phyloP scores from a whole-genome alignment of 2,888 invertebrate species.

The Latheticus oryzae region DNA sequence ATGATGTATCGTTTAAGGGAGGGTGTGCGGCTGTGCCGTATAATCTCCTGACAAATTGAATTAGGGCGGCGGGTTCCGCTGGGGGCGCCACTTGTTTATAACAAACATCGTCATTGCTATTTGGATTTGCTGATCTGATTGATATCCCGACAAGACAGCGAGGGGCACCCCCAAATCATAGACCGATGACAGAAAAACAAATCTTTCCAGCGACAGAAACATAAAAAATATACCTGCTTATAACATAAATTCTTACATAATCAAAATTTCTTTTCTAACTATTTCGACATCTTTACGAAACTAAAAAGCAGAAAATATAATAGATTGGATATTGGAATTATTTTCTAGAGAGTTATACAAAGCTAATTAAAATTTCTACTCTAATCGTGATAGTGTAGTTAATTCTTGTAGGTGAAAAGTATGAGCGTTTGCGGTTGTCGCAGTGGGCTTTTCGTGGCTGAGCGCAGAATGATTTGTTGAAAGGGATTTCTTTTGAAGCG shows the following conservation, averaged over 20 bases:
- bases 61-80: constrained; percentile 64
- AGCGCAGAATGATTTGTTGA: constrained; percentile 35
- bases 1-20: constrained; percentile 65
- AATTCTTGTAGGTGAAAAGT: constrained; percentile 17
- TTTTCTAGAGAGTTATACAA: no score
- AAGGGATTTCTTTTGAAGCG: constrained; percentile 34
- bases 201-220: neutral
- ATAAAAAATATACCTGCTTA: neutral
- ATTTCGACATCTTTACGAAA: no score
- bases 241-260: no score
- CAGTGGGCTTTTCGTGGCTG: constrained; percentile 23
- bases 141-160: constrained; percentile 48
- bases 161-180: constrained; percentile 14
- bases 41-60: constrained; percentile 68
- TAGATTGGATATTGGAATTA: no score
- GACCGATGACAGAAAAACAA: constrained; percentile 16
- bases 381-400: no score
- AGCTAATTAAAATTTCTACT: no score
- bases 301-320: no score
- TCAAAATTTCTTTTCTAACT: no score
- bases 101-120: constrained; percentile 65
- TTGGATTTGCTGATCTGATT: constrained; percentile 61
- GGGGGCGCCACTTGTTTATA: constrained; percentile 66
- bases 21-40: constrained; percentile 65
- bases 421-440: constrained; percentile 23